phyloP scores from a whole-genome alignment of 2,797 vertebrate genomes.

The Agapornis canus region DNA sequence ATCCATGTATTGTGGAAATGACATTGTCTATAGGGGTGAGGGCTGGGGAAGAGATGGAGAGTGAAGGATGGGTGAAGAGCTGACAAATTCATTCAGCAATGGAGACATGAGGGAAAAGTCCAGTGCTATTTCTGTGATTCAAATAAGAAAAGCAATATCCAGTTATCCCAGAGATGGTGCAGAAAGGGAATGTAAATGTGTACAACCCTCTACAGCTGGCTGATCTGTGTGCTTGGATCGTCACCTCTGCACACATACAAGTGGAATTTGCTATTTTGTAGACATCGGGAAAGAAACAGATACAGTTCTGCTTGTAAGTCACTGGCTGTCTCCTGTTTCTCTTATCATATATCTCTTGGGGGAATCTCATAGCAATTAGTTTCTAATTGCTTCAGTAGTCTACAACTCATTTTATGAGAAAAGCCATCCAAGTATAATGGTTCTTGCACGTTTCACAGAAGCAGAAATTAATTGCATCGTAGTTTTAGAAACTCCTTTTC shows the following conservation, averaged over 20 bases:
- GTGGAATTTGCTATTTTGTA: background rate
- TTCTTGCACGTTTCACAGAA: background rate
- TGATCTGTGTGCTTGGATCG: background rate
- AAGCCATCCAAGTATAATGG: background rate
- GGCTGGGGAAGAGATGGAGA: background rate
- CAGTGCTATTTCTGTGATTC: background rate
- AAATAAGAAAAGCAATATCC: background rate
- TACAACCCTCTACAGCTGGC: background rate
- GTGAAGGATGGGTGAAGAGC: background rate
- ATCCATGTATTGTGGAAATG: background rate
- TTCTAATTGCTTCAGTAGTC: slow-evolving; percentile 39
- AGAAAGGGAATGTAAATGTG: background rate
- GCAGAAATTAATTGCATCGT: background rate
- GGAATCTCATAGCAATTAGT: slow-evolving; percentile 19
- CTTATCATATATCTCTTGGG: background rate
- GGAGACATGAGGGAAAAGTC: background rate
- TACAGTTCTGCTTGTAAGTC: background rate
- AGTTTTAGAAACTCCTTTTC: background rate
- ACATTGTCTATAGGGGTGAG: background rate
- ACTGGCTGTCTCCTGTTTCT: background rate
- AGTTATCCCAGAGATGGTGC: background rate
- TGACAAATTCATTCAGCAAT: background rate
- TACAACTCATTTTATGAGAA: slow-evolving; percentile 14
- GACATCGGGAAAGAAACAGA: background rate
- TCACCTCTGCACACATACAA: background rate